These are phyloP conservation scores for Papio anubis DNA, from an alignment of 2,113 vertebrate genomes.

Conservation along the genomic window DNA sequence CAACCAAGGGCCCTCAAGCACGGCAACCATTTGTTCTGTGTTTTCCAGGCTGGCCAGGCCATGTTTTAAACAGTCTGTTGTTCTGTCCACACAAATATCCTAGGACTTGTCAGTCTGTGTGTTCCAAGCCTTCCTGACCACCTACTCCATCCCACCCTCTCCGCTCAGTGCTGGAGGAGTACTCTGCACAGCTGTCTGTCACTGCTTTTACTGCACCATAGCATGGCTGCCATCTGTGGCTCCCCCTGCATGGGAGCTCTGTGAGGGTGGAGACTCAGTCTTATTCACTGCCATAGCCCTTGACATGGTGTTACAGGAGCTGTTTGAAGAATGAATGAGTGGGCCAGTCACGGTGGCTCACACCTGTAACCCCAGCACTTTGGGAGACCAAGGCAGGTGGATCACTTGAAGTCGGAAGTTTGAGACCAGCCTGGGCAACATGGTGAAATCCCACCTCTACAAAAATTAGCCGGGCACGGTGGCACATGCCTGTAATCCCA, in stretches of 20 bases:
- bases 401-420: no score
- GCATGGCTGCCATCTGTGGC: not conserved
- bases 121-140: not conserved
- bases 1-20: not conserved
- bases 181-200: not conserved
- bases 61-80: not conserved
- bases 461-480: no score
- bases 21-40: not conserved
- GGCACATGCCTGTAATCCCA: no score
- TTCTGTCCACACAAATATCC: not conserved
- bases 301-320: not conserved
- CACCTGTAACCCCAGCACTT: no score
- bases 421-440: no score
- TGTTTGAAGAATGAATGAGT: not conserved
- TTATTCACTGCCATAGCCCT: not conserved
- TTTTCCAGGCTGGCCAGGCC: not conserved
- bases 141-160: not conserved
- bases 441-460: no score
- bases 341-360: not conserved
- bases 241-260: not conserved
- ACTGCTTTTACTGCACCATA: not conserved
- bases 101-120: not conserved
- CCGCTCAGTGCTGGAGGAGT: not conserved
- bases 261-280: not conserved
- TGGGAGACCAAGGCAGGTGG: no score